Percentiles rank a stretch among this genome's conserved stretches.
These are phyloP conservation scores for Sialia sialis DNA, from an alignment of 2,113 vertebrate genomes.

Conservation along the genomic window DNA sequence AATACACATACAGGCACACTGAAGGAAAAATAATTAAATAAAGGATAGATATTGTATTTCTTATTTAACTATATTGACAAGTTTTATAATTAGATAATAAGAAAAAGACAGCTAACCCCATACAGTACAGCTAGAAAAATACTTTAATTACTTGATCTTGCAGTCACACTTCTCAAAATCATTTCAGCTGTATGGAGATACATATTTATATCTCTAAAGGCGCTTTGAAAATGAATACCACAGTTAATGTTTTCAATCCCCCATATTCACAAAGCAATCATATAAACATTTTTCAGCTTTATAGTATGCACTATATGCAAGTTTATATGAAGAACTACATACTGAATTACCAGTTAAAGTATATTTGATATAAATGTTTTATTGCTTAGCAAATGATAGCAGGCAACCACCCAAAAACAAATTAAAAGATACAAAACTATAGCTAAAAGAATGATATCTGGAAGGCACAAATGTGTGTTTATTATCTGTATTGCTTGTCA, in stretches of 20 bases:
- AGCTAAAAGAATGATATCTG: not conserved
- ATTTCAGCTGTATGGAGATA: not conserved
- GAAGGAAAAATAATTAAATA: not conserved
- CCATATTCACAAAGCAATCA: not conserved
- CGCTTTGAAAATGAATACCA: not conserved
- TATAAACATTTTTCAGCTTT: not conserved
- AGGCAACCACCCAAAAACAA: not conserved
- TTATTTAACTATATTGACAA: not conserved
- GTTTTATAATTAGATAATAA: not conserved
- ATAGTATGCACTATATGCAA: not conserved
- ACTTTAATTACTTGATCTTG: not conserved
- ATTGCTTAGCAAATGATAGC: not conserved
- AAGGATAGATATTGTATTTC: not conserved
- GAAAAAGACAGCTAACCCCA: not conserved
- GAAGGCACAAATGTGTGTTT: constrained; percentile 2
- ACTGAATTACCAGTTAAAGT: not conserved
- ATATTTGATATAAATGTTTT: constrained; percentile 10
- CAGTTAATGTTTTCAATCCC: not conserved
- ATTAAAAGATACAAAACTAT: not conserved
- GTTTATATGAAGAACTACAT: not conserved
- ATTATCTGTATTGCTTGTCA: not conserved
- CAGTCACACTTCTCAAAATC: not conserved
- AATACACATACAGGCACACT: not conserved
- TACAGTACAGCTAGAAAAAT: not conserved
- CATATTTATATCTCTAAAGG: not conserved